Evolutionary conservation across 2,113 vertebrate species (phyloP), one percentile per base, ranked within the genome.

Genomic region (Sapajus apella): DNA sequence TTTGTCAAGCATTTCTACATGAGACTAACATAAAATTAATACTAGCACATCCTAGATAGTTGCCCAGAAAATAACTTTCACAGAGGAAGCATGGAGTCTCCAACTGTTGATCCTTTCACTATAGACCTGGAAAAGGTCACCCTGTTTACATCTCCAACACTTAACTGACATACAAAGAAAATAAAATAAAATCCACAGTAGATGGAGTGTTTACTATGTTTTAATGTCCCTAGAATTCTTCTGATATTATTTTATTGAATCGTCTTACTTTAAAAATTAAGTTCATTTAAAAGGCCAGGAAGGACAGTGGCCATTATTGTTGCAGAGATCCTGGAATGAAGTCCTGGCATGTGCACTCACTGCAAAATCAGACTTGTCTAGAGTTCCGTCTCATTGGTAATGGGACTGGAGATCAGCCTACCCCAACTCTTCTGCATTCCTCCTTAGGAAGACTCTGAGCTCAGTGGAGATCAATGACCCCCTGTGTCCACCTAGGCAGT

Each of bases 221-320:
- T 72, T 75, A 68, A 35, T 82, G 20, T 61, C 32, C 58, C 80
- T 43, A 87, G 82, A 56, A 20, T 40, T 92, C 32, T 84, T 72
- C 55, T 75, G 81, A 52, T 75, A 80, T 52, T 73, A 92, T 79
- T 95, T 85, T 13, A 55, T 43, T 94, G 58, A 45, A 81, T 35
- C 30, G 7, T 84, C 84, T 76, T 81, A 50, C 72, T 82, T 96
- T 88, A 75, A 96, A 96, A 90, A 61, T 87, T 32, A 82, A 79
- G 14, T 81, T 66, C 61, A 81, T 86, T 93, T 87, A n/a, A 94
- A 87, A 87, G 70, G 3, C 45, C 52, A 35, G 56, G 55, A 86
- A 58, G 30, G 13, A 50, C 17, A 68, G 12, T 8, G 16, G 12
- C 2, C 14, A 45, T 90, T 92, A 56, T 80, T 81, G 32, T 43